Evolutionary conservation across 2,113 vertebrate species (phyloP).

Genomic region (Furnarius figulus): DNA sequence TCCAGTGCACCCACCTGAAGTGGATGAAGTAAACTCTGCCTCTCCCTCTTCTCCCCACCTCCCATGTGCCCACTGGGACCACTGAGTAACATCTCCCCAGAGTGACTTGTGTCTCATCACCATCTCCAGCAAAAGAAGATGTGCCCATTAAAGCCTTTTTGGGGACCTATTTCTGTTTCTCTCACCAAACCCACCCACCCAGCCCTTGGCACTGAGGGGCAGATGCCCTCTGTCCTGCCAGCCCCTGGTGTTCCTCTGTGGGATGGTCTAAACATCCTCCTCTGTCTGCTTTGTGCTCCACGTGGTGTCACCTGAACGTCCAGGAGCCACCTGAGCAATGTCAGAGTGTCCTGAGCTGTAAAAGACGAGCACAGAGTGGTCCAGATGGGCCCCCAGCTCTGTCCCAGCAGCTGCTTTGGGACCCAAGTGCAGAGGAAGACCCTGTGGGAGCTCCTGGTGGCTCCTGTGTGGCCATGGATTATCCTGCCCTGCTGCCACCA

Average conservation of each 20-base stretch:
- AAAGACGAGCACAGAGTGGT: accelerated
- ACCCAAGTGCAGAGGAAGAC: too few species aligned
- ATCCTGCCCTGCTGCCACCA: neutral
- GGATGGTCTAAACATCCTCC: neutral
- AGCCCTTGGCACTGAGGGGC: neutral
- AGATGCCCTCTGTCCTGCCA: neutral
- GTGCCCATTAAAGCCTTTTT: neutral
- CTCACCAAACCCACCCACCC: neutral
- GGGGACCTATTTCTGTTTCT: neutral
- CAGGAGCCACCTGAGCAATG: neutral
- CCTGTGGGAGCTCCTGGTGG: neutral
- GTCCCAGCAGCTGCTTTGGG: neutral
- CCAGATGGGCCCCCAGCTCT: neutral
- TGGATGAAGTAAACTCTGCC: neutral
- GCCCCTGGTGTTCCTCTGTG: neutral
- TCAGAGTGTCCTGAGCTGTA: neutral
- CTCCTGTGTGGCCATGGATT: accelerated
- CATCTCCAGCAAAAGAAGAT: neutral
- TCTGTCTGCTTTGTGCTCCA: neutral
- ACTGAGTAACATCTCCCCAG: neutral
- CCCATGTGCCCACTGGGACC: neutral
- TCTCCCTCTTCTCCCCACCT: neutral
- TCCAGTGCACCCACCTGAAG: neutral
- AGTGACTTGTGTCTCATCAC: neutral
- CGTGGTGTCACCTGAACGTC: neutral